Evolutionary conservation across 2,797 vertebrate genomes (phyloP), one percentile per base, ranked within the genome.

Genomic region (Heliangelus exortis): DNA sequence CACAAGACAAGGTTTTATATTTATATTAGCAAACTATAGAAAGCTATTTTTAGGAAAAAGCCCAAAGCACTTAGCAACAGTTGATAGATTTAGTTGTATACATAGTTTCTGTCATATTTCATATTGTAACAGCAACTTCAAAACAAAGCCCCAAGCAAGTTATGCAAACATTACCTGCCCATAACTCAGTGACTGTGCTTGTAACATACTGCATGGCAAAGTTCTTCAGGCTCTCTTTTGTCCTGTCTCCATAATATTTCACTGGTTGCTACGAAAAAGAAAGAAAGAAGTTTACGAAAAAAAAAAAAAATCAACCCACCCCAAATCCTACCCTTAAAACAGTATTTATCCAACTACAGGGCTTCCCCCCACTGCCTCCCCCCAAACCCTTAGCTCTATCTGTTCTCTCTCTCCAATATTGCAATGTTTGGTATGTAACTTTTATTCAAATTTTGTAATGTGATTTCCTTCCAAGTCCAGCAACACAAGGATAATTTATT

Each of bases 181-280:
- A 99, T 41, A 99, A 97, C 96, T 99, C 98, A 9, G 98, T 98
- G 92, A 99, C 98, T 26, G 97, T 97, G 59, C 98, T 99, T 55
- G 97, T 98, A 92, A 99, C 98, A 94, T 98, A 99, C 33, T 98
- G 98, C 98, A 99, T 99, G 89, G 98, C 98, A 93, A 99, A 99
- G 76, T 83, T 98, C 68, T 98, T 97, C 65, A 99, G 96, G 84
- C 97, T 97, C n/a, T 98, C 97, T 97, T 98, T 98, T 36, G 97
- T 98, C 34, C 99, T 98, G 62, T 99, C 99, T 41, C 98, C 98
- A 4, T 95, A 98, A 71, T 98, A 99, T 94, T 99, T 99, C 95
- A 99, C 98, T 58, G 99, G 97, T 97, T 98, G 98, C 99, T 99
- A 86, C 0, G 91, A 75, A 96, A 90, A 74, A 95, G 36, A 95